phyloP scores from a whole-genome alignment of 2,888 invertebrate species.

The Linyphia triangularis region DNA sequence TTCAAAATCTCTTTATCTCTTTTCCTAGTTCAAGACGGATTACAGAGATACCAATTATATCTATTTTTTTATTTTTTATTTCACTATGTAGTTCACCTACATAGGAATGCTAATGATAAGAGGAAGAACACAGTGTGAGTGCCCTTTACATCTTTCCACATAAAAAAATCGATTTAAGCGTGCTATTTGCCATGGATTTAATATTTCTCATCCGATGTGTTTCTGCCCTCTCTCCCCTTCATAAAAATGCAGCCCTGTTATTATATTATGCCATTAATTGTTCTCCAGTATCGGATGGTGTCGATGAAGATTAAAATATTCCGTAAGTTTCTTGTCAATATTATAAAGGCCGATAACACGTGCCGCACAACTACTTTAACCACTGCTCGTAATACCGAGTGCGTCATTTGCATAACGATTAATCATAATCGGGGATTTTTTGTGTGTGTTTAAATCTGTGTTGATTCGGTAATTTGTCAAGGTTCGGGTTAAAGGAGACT shows the following conservation, averaged over 20 bases:
- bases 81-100: neutral
- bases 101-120: constrained; percentile 56
- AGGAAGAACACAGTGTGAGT: neutral
- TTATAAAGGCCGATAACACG: constrained; percentile 33
- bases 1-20: constrained; percentile 64
- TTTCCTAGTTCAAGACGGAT: constrained; percentile 13
- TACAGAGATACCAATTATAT: constrained; percentile 64
- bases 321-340: constrained; percentile 19
- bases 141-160: neutral
- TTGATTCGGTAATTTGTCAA: neutral
- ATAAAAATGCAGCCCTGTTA: constrained; percentile 45
- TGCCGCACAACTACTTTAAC: constrained; percentile 15
- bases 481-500: neutral
- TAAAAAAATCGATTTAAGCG: constrained; percentile 38
- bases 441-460: neutral
- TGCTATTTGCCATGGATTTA: constrained; percentile 1
- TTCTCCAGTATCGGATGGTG: constrained; percentile 18
- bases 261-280: constrained; percentile 54
- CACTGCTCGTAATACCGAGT: constrained; percentile 4
- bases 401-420: constrained; percentile 1
- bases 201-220: constrained; percentile 16
- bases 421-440: neutral
- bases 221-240: neutral
- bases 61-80: neutral
- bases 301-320: constrained; percentile 37